These are phyloP conservation scores for Capitella teleta DNA, from an alignment of 1,140 invertebrate genomes.

Conservation along the genomic window DNA sequence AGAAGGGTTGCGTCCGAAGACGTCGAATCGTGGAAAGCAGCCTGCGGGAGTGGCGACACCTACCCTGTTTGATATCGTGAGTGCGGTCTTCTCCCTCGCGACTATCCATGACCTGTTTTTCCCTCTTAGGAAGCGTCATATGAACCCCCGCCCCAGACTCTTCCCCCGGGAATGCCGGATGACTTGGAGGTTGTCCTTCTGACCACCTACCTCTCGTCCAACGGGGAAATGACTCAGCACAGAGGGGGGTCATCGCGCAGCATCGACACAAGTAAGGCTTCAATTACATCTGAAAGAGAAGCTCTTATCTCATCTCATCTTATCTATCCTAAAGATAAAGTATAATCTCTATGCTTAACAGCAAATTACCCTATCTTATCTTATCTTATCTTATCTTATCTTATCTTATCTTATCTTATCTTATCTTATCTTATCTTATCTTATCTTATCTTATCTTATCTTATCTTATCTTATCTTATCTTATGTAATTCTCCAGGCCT, in stretches of 20 bases:
- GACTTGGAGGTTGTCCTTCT: constrained; percentile 24
- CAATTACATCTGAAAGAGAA: no score
- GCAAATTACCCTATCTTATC: no score
- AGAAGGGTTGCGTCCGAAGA: constrained; percentile 23
- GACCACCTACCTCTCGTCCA: constrained; percentile 30
- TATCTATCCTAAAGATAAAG: no score
- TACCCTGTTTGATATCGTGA: constrained; percentile 23
- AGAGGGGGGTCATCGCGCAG: constrained; percentile 21
- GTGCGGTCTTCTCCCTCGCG: neutral
- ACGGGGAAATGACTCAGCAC: constrained; percentile 34
- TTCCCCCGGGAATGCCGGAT: constrained; percentile 20
- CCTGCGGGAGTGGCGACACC: constrained; percentile 27
- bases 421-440: no score
- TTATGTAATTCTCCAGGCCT: constrained; percentile 22
- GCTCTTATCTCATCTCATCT: no score
- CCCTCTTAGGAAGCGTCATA: constrained; percentile 27
- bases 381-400: no score
- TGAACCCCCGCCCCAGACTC: constrained; percentile 21
- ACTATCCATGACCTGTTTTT: neutral
- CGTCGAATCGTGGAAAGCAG: constrained; percentile 24
- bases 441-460: no score
- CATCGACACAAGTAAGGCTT: constrained; percentile 13
- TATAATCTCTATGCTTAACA: no score
- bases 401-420: no score
- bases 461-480: no score